Evolutionary conservation across 2,113 vertebrate genomes (phyloP), one percentile per base, ranked within the genome.

Genomic region (Alces alces): DNA sequence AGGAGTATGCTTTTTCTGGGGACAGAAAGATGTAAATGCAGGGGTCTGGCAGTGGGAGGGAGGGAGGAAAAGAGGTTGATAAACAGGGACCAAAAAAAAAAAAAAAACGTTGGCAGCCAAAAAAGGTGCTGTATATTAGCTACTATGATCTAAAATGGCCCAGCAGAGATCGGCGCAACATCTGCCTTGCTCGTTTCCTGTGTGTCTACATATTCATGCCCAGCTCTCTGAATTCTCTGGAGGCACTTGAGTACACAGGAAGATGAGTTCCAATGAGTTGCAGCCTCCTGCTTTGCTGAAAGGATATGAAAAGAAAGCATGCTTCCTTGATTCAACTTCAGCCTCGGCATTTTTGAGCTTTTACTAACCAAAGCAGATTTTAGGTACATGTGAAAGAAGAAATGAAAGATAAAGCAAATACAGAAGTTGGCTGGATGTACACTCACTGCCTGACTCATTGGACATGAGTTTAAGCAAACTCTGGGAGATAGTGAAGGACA

Each of bases 131-230:
- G n/a, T 97, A 98, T 98, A 97, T 98, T 98, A 98, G 91, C 91
- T 98, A 88, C 97, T 97, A 60, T 96, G 93, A 97, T 97, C 96
- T 98, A 88, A 98, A 98, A 98, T 97, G 96, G 94, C 98, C 95
- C 98, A 98, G 96, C 79, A 98, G 98, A 98, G 97, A 98, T 97
- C 66, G 50, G 90, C 2, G 6, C 97, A 98, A 98, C 99, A 99
- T 98, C 99, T 99, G 99, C 97, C 98, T 98, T 95, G 50, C 96
- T 98, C 98, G 98, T 98, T 98, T 94, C 93, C 93, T 0, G 7
- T 93, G 50, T 97, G 97, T 95, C 98, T 99, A 98, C 99, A 98
- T 99, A 99, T 99, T 99, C 99, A 99, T 99, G 98, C 66, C 78
- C 98, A 98, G 98, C 98, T 98, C 98, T 98, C 94, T 15, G 91